Evolutionary conservation across 1,140 invertebrate genomes (phyloP).

Genomic region (Metopolophium dirhodum): DNA sequence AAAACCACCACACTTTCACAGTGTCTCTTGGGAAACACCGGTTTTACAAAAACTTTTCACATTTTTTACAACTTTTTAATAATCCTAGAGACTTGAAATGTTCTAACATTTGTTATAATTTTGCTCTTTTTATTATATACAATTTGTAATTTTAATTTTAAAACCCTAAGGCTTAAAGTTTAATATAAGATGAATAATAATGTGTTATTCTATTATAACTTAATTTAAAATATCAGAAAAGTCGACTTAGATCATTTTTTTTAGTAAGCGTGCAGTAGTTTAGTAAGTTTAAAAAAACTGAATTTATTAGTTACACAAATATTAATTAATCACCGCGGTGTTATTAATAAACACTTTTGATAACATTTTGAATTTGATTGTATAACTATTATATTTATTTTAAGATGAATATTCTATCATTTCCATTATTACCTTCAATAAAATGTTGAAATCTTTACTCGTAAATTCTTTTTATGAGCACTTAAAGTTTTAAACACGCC

Average conservation of each 20-base stretch:
- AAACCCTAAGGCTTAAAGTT: neutral
- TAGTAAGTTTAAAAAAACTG: neutral
- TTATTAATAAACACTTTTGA: neutral
- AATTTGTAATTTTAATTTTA: conserved; percentile 10
- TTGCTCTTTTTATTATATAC: neutral
- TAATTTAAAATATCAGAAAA: conserved; percentile 1
- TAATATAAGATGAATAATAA: neutral
- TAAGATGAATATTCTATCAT: neutral
- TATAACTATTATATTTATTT: neutral
- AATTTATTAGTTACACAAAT: neutral
- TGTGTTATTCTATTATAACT: neutral
- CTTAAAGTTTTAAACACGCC: neutral
- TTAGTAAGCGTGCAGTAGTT: neutral
- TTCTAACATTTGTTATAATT: neutral
- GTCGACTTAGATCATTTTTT: neutral
- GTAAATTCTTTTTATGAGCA: conserved; percentile 12
- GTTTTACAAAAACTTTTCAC: neutral
- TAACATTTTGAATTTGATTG: neutral
- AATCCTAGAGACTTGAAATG: neutral
- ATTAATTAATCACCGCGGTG: neutral
- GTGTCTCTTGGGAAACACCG: neutral
- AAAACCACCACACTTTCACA: neutral
- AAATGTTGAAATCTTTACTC: neutral
- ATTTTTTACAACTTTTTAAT: neutral
- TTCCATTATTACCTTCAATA: neutral